Evolutionary conservation across 1,140 invertebrate species (phyloP).

Genomic region (Hesperophylax magnus): DNA sequence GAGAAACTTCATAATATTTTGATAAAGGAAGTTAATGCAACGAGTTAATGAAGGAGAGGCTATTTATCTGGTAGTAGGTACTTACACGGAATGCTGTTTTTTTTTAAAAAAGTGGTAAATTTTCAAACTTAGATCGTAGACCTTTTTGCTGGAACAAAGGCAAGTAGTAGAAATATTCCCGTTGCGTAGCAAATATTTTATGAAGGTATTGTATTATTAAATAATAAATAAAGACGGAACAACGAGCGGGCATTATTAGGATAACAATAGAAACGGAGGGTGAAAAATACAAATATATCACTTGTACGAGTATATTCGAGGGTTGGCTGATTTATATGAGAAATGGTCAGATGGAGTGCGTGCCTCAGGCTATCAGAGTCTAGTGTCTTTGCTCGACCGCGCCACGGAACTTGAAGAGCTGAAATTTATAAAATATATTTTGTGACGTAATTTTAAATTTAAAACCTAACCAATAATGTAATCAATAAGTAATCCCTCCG

Average conservation of each 20-base stretch:
- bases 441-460: too few species aligned
- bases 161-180: conserved; percentile 12
- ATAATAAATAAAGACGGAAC: conserved; percentile 46
- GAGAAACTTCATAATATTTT: too few species aligned
- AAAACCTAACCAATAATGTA: too few species aligned
- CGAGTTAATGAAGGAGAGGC: too few species aligned
- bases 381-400: background rate
- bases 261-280: conserved; percentile 42
- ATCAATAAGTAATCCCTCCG: too few species aligned
- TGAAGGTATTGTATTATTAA: conserved; percentile 49
- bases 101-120: conserved; percentile 1
- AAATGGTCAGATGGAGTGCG: conserved; percentile 29
- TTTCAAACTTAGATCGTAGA: conserved; percentile 6
- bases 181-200: conserved; percentile 43
- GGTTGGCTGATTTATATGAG: conserved; percentile 29
- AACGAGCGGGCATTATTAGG: conserved; percentile 38
- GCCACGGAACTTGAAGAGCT: too few species aligned
- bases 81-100: too few species aligned
- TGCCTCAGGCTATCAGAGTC: background rate
- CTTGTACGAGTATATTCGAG: background rate
- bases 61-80: too few species aligned
- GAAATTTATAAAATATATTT: too few species aligned
- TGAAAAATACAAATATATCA: conserved; percentile 45
- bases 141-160: conserved; percentile 34
- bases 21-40: too few species aligned